Percentiles rank a stretch among this genome's conserved stretches.
phyloP scores from a whole-genome alignment of 35 echinoderm and acorn worm species.

The Apostichopus japonicus region DNA sequence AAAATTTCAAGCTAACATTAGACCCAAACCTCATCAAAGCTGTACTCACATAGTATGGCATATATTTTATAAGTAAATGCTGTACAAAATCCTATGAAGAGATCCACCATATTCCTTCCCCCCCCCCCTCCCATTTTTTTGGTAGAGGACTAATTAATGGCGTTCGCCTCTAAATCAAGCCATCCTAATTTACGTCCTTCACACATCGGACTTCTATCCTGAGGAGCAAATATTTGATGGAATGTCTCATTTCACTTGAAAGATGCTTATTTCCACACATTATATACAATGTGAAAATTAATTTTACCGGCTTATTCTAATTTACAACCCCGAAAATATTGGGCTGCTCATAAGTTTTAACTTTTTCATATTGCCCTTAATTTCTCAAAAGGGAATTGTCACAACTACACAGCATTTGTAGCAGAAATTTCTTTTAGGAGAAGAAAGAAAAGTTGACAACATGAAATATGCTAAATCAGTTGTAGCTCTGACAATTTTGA shows the following conservation, averaged over 20 bases:
- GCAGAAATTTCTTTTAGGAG: not conserved
- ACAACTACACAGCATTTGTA: not conserved
- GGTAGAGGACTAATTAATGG: conserved; percentile 8
- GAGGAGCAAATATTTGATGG: not conserved
- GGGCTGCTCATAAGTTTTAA: not conserved
- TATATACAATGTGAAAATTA: conserved; percentile 1
- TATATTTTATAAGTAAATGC: not conserved
- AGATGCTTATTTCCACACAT: not conserved
- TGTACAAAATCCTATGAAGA: not conserved
- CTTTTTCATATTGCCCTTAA: conserved; percentile 1
- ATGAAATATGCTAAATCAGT: conserved; percentile 41
- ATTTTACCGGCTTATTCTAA: not conserved
- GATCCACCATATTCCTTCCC: not conserved
- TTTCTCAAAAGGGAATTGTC: conserved; percentile 6
- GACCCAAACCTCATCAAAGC: too few relatives aligned
- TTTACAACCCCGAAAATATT: not conserved
- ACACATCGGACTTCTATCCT: not conserved
- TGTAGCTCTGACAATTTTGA: conserved; percentile 28
- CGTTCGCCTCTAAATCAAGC: conserved; percentile 2
- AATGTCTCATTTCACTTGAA: conserved; percentile 19
- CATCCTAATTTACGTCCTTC: not conserved
- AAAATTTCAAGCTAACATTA: too few relatives aligned
- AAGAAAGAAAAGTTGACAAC: not conserved
- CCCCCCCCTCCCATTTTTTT: not conserved
- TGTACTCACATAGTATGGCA: too few relatives aligned